Base-by-base conservation (phyloP, 1,140 invertebrate genomes). In the Ceratina australensis region DNA sequence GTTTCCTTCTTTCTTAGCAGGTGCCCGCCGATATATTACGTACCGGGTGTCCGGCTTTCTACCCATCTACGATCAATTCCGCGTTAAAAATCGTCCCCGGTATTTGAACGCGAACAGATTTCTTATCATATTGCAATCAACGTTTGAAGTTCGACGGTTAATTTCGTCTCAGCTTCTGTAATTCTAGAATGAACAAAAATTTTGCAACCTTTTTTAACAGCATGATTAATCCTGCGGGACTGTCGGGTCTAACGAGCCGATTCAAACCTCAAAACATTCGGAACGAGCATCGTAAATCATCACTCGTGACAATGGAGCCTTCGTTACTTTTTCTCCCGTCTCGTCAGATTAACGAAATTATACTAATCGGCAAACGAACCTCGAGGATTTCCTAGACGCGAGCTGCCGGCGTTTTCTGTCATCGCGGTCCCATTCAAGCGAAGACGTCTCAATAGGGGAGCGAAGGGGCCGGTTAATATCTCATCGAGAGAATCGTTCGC, bases 1-100 rank as follows among this genome's bases (percentile, higher is more conserved):
- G 82, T 81, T 85, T 88, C 87, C 82, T 83, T 84, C 82, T 83
- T 84, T 85, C 86, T 84, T 85, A 82, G 85, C 85, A 86, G 85
- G 85, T 86, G 85, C 85, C 75, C 84, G 74, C 69, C 83, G 71
- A 85, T 85, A 85, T 79, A 82, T 85, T 82, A 80, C 80, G 75
- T 86, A 86, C 85, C 84, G 85, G 84, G 85, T 83, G 85, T 86
- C 71, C 84, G 47, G 50, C 50, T 84, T 83, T 82, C 76, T 72
- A 80, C 80, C 33, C 74, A 59, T 60, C n/a, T 60, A 60, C 47
- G 63, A 63, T 52, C 52, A 28, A 54, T 54, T 47, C 8, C 60
- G 33, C 1, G 63, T 54, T 72, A 56, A 72, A 72, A 72, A 63
- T 72, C 64, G 8, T 57, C 2, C 18, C 20, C 10, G 20, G 20